Conservation (phyloP, 2,888 invertebrate genomes). For the Cerastis rubricosa region DNA sequence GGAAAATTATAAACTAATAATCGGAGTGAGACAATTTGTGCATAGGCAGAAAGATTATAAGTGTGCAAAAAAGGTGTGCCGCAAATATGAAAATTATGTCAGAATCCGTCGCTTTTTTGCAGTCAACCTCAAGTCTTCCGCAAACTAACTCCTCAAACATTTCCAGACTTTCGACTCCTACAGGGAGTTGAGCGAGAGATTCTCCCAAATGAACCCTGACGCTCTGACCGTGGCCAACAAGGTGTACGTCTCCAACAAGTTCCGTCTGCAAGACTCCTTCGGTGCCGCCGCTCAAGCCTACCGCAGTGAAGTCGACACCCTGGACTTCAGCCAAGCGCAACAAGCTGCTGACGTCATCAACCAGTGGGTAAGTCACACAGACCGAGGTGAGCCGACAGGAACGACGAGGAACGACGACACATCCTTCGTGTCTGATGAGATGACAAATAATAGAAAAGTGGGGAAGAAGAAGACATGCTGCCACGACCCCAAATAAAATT, state of each 20-base stretch:
- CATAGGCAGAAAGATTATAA: too few species aligned
- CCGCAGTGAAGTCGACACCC: slow-evolving; percentile 69
- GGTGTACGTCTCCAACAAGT: slow-evolving; percentile 70
- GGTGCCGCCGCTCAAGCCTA: slow-evolving; percentile 61
- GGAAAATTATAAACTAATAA: too few species aligned
- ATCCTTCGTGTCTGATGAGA: too few species aligned
- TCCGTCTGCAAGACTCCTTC: slow-evolving; percentile 67
- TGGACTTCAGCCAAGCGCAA: slow-evolving; percentile 68
- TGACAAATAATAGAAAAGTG: too few species aligned
- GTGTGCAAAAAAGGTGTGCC: too few species aligned
- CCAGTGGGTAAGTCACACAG: slow-evolving; percentile 53
- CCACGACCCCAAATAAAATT: too few species aligned
- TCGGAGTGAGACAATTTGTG: too few species aligned
- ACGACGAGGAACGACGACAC: too few species aligned
- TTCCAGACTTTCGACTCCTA: slow-evolving; percentile 71
- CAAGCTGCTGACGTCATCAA: slow-evolving; percentile 71
- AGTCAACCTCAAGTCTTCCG: too few species aligned
- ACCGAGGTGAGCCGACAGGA: not conserved
- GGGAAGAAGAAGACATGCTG: too few species aligned
- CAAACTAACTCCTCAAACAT: slow-evolving; percentile 7
- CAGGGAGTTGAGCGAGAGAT: slow-evolving; percentile 65
- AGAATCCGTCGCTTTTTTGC: too few species aligned
- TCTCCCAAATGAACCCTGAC: slow-evolving; percentile 69
- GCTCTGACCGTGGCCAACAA: slow-evolving; percentile 76
- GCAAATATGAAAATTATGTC: too few species aligned